phyloP scores from a whole-genome alignment of 2,113 vertebrate species.

The Xenopus tropicalis region DNA sequence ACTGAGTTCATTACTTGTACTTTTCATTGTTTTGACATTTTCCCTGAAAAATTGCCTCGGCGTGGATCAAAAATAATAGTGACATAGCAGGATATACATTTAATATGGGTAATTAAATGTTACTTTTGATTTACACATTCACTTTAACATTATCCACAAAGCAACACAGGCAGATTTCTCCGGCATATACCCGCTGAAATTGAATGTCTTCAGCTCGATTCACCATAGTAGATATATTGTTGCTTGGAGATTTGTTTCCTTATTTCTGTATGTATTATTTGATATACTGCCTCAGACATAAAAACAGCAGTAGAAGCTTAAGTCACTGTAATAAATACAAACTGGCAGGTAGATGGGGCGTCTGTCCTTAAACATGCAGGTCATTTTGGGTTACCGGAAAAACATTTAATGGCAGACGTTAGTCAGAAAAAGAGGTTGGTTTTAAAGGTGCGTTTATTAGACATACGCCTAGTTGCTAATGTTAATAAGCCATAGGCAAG shows the following conservation, averaged over 20 bases:
- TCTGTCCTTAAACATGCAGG: no score
- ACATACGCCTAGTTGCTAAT: no score
- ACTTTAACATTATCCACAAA: not conserved
- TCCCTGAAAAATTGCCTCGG: not conserved
- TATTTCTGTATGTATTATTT: not conserved
- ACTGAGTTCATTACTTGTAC: no score
- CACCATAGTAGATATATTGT: not conserved
- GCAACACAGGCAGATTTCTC: not conserved
- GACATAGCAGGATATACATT: not conserved
- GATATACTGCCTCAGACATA: not conserved
- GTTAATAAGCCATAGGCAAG: no score
- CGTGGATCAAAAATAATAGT: not conserved
- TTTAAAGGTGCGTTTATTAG: no score
- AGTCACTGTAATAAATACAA: no score
- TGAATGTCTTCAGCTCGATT: not conserved
- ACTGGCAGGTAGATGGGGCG: no score
- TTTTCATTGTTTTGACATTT: no score
- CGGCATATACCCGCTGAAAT: not conserved
- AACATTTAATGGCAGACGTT: no score
- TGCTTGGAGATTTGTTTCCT: slow-evolving; percentile 3
- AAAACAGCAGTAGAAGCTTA: not conserved
- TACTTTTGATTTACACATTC: not conserved
- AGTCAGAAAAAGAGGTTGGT: no score
- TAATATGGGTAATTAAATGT: not conserved
- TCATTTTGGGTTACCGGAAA: no score